Evolutionary conservation across 2,888 invertebrate genomes (phyloP).

Genomic region (Julus scandinavius): DNA sequence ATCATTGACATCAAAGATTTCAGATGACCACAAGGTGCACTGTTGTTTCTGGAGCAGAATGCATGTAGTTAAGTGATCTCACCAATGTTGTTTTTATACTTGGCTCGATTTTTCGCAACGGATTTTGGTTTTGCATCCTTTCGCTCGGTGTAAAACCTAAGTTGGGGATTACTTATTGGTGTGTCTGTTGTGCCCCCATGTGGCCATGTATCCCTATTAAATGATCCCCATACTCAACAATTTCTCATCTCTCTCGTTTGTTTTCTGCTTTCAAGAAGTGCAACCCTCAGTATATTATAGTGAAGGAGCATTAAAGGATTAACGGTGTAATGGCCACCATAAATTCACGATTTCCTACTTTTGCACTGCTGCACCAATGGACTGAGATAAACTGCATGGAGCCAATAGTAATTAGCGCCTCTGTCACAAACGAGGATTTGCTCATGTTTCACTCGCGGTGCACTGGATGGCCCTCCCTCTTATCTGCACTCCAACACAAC

Average conservation of each 20-base stretch:
- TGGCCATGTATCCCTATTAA: slow-evolving; percentile 30
- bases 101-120: background rate
- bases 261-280: slow-evolving; percentile 42
- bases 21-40: no score
- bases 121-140: background rate
- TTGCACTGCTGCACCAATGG: slow-evolving; percentile 50
- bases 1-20: no score
- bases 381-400: slow-evolving; percentile 52
- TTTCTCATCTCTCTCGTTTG: slow-evolving; percentile 42
- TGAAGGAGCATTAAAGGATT: slow-evolving; percentile 56
- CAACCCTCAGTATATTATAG: slow-evolving; percentile 48
- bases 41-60: background rate
- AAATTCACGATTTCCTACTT: slow-evolving; percentile 55
- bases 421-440: slow-evolving; percentile 46
- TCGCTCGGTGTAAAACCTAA: background rate
- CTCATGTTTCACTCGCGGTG: slow-evolving; percentile 10
- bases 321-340: slow-evolving; percentile 55
- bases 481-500: slow-evolving; percentile 46
- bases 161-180: background rate
- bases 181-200: slow-evolving; percentile 3
- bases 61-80: background rate
- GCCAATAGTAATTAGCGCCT: slow-evolving; percentile 51
- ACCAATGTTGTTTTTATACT: background rate
- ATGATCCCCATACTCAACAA: slow-evolving; percentile 35
- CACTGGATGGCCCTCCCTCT: slow-evolving; percentile 48